Evolutionary conservation across 2,888 invertebrate species (phyloP).

Genomic region (Mycalesis mineus): DNA sequence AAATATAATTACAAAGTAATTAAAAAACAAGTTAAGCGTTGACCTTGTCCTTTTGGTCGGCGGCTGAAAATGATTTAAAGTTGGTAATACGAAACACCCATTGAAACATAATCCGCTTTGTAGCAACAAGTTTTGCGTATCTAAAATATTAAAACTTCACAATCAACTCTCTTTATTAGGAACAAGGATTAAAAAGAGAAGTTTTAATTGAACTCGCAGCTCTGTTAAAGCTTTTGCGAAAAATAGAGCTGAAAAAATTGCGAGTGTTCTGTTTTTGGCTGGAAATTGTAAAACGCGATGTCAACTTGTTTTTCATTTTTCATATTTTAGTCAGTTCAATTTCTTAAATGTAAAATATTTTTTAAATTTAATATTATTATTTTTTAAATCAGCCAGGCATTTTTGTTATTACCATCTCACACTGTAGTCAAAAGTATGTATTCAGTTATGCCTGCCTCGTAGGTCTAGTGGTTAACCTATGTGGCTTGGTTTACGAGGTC

Average conservation of each 20-base stretch:
- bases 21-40: too few species aligned
- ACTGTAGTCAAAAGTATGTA: too few species aligned
- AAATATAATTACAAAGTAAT: too few species aligned
- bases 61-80: neutral
- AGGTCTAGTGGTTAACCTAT: too few species aligned
- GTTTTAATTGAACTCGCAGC: conserved; percentile 15
- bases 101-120: conserved; percentile 1
- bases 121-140: neutral
- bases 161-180: conserved; percentile 12
- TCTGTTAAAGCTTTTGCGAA: conserved; percentile 12
- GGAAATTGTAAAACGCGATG: conserved; percentile 3
- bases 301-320: neutral
- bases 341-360: too few species aligned
- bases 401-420: too few species aligned
- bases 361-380: too few species aligned
- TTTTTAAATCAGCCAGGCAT: too few species aligned
- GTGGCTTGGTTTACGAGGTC: too few species aligned
- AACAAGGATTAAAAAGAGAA: conserved; percentile 15
- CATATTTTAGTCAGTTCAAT: too few species aligned
- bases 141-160: conserved; percentile 8
- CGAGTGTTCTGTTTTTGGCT: conserved; percentile 6
- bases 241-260: conserved; percentile 6
- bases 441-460: too few species aligned
- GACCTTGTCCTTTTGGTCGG: too few species aligned
- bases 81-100: neutral